Evolutionary conservation across 2,888 invertebrate species (phyloP).

Genomic region (Noctua fimbriata): DNA sequence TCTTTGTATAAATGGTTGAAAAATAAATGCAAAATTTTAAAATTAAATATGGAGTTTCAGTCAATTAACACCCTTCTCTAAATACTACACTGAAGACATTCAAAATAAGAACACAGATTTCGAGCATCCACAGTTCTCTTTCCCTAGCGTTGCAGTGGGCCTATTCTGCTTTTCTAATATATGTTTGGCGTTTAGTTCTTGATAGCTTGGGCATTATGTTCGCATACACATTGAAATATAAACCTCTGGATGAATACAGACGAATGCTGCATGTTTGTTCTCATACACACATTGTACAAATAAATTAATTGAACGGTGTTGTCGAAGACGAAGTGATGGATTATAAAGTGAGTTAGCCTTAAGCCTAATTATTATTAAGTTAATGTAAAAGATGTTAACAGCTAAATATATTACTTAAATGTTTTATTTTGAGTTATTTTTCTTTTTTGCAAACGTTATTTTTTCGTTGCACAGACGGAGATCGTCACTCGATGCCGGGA

Average conservation of each 20-base stretch:
- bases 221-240: constrained; percentile 51
- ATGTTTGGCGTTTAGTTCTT: constrained; percentile 74
- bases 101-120: constrained; percentile 59
- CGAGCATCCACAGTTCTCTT: constrained; percentile 66
- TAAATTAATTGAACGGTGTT: constrained; percentile 54
- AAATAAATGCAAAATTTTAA: constrained; percentile 88
- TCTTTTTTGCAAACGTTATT: constrained; percentile 67
- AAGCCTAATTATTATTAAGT: constrained; percentile 59
- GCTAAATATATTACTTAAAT: constrained; percentile 52
- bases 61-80: constrained; percentile 90
- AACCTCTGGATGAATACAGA: constrained; percentile 42
- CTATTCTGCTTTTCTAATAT: constrained; percentile 80
- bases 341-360: constrained; percentile 72
- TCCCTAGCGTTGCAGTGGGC: constrained; percentile 69
- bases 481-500: constrained; percentile 96
- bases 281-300: constrained; percentile 56
- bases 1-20: constrained; percentile 87
- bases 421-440: constrained; percentile 57
- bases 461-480: constrained; percentile 93
- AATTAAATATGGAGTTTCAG: constrained; percentile 89
- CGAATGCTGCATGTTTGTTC: constrained; percentile 63
- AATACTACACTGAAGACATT: constrained; percentile 68
- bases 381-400: constrained; percentile 64
- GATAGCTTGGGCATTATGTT: constrained; percentile 71
- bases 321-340: constrained; percentile 65